These are phyloP conservation scores for Epizoanthus fatuus DNA, from an alignment of 92 coral and sea anemone species.

Conservation along the genomic window DNA sequence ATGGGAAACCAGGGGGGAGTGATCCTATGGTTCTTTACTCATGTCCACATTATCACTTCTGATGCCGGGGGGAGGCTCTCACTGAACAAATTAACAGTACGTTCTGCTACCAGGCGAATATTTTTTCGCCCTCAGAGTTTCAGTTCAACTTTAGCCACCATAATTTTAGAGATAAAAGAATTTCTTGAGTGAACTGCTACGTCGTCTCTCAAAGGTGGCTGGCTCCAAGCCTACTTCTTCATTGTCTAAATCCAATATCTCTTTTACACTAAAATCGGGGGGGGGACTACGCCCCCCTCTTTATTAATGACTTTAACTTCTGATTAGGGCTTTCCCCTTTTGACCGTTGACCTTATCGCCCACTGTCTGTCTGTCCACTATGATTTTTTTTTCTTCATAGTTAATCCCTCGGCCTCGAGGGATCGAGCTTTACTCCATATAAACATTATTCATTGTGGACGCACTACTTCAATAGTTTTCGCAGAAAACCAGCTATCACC, in stretches of 20 bases:
- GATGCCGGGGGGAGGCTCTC: conserved; percentile 73
- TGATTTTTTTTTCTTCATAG: conserved; percentile 77
- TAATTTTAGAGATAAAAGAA: conserved; percentile 74
- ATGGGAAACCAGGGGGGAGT: conserved; percentile 68
- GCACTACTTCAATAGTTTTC: conserved; percentile 90
- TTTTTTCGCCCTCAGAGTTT: conserved; percentile 75
- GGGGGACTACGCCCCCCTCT: conserved; percentile 37
- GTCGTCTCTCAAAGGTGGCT: conserved; percentile 93
- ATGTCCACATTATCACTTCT: conserved; percentile 92
- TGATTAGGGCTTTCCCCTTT: conserved; percentile 93
- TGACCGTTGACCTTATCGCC: conserved; percentile 84
- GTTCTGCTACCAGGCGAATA: conserved; percentile 83
- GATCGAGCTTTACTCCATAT: conserved; percentile 77
- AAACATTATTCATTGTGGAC: conserved; percentile 47
- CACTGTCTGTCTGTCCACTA: conserved; percentile 82
- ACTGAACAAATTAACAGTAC: conserved; percentile 80
- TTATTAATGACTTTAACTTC: conserved; percentile 84
- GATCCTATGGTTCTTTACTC: conserved; percentile 87
- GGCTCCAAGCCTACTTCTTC: conserved; percentile 94
- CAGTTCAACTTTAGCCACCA: conserved; percentile 87
- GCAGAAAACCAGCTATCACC: conserved; percentile 93
- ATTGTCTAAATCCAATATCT: conserved; percentile 82
- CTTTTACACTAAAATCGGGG: conserved; percentile 77
- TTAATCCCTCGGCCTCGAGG: conserved; percentile 81
- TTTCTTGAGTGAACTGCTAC: conserved; percentile 89